Percentiles rank a stretch among this genome's conserved stretches.
Evolutionary conservation across 2,797 vertebrate genomes (phyloP).

Genomic region (Scolopax rusticola): DNA sequence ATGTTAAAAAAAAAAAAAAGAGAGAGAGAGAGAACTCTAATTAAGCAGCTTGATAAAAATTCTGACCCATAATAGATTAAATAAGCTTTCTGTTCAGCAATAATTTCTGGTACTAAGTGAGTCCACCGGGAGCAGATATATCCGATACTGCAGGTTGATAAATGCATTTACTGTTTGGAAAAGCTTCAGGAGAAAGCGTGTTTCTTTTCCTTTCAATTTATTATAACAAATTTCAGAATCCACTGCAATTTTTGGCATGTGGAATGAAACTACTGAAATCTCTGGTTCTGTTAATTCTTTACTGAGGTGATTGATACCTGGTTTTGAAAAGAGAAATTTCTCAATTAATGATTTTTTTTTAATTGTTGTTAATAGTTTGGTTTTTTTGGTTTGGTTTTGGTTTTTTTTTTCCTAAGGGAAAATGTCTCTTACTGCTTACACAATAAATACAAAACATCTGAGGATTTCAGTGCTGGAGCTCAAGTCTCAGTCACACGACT

Average conservation of each 20-base stretch:
- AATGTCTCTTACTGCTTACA: background rate
- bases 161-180: slow-evolving; percentile 48
- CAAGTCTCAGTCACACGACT: background rate
- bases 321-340: background rate
- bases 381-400: background rate
- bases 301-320: background rate
- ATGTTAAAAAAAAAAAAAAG: background rate
- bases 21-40: slow-evolving; percentile 71
- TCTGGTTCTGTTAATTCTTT: background rate
- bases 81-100: slow-evolving; percentile 75
- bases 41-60: slow-evolving; percentile 79
- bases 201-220: slow-evolving; percentile 1
- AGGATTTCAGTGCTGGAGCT: background rate
- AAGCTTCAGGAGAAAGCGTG: background rate
- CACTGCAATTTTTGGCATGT: background rate
- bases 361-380: background rate
- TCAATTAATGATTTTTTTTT: background rate
- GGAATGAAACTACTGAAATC: background rate
- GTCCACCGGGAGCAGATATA: slow-evolving; percentile 60
- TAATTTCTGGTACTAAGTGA: slow-evolving; percentile 75
- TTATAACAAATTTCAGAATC: slow-evolving; percentile 15
- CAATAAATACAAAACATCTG: accelerated
- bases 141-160: slow-evolving; percentile 61
- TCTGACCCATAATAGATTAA: slow-evolving; percentile 79
- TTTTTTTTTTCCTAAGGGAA: background rate